Percentiles rank a stretch among this genome's conserved stretches.
phyloP scores from a whole-genome alignment of 2,797 vertebrate species.

The Crax fasciolata region DNA sequence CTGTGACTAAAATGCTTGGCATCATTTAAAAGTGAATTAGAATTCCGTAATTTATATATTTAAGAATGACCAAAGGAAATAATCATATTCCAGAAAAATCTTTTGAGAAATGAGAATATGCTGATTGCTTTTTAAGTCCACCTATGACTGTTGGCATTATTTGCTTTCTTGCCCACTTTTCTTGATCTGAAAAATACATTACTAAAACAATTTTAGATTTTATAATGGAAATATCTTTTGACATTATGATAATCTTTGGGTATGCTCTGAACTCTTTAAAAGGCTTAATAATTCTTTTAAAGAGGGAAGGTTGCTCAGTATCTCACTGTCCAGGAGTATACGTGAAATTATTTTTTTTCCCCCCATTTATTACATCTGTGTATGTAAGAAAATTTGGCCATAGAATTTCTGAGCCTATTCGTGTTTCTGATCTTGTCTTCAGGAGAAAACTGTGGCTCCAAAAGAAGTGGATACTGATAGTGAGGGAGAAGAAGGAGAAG shows the following conservation, averaged over 20 bases:
- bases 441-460: constrained; percentile 75
- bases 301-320: background rate
- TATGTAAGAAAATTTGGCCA: background rate
- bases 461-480: constrained; percentile 30
- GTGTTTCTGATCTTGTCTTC: background rate
- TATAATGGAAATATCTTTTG: background rate
- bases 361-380: background rate
- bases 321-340: background rate
- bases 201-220: background rate
- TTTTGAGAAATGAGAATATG: background rate
- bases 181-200: background rate
- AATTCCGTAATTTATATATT: background rate
- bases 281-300: background rate
- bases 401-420: background rate
- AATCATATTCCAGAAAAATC: background rate
- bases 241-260: background rate
- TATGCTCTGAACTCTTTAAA: background rate
- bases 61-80: background rate
- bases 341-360: background rate
- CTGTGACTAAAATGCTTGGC: background rate
- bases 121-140: background rate
- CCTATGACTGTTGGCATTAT: background rate
- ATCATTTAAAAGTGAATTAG: background rate
- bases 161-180: background rate
- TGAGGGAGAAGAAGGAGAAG: constrained; percentile 25